phyloP scores from a whole-genome alignment of 2,113 vertebrate genomes.

The Bufo gargarizans region DNA sequence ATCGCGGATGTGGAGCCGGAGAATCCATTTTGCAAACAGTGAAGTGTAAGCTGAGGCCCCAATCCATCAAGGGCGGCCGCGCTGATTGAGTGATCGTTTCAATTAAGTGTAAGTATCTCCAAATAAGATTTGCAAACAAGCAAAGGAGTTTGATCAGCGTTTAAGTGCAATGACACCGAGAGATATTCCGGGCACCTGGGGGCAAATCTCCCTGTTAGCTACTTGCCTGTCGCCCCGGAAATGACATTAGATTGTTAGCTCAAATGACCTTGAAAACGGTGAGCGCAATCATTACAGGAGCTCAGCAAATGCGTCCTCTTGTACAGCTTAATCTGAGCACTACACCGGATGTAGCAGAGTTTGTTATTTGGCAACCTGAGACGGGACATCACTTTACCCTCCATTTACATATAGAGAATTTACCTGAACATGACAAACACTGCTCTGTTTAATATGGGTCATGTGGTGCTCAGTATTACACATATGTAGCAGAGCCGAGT shows the following conservation, averaged over 20 bases:
- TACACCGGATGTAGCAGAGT: neutral
- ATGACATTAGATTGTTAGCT: slow-evolving; percentile 1
- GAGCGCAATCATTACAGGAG: too few relatives aligned
- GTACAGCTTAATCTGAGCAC: too few relatives aligned
- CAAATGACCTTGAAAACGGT: slow-evolving; percentile 5
- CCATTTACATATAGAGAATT: too few relatives aligned
- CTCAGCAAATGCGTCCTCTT: neutral
- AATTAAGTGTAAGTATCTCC: slow-evolving; percentile 43
- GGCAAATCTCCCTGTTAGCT: neutral
- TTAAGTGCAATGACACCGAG: slow-evolving; percentile 23
- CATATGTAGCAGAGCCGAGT: too few relatives aligned
- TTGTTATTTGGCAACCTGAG: neutral
- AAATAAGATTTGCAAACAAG: slow-evolving; percentile 45
- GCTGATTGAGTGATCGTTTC: slow-evolving; percentile 44
- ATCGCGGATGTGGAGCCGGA: neutral
- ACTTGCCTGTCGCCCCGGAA: neutral
- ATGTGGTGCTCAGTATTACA: neutral
- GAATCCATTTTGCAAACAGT: slow-evolving; percentile 43
- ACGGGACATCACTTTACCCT: too few relatives aligned
- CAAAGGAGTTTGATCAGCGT: slow-evolving; percentile 27
- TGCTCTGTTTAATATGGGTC: neutral
- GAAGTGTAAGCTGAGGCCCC: slow-evolving; percentile 31
- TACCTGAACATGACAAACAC: too few relatives aligned
- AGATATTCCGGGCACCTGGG: neutral
- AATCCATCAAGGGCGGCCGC: slow-evolving; percentile 36